Evolutionary conservation across 2,797 vertebrate species (phyloP).

Genomic region (Hippoglossus hippoglossus): DNA sequence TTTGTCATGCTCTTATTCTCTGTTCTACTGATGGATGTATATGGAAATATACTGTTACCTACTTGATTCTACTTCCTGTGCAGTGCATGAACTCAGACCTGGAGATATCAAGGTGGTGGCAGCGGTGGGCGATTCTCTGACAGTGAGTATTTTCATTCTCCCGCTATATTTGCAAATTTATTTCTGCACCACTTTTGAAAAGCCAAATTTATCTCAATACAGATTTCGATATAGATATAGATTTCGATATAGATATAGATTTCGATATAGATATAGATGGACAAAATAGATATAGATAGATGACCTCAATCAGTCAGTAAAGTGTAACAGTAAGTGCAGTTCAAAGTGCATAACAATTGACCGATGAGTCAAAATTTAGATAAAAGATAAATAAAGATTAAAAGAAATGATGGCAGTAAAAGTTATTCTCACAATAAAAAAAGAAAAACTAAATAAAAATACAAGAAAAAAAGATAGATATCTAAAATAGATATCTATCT

Average conservation of each 20-base stretch:
- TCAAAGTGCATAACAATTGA: too few relatives aligned
- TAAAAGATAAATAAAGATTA: too few relatives aligned
- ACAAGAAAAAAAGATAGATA: too few relatives aligned
- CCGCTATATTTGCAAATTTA: not conserved
- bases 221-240: not conserved
- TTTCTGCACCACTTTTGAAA: not conserved
- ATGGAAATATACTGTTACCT: conserved; percentile 2
- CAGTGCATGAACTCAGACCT: conserved; percentile 91
- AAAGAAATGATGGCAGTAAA: too few relatives aligned
- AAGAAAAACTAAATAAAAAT: too few relatives aligned
- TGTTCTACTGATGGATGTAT: not conserved
- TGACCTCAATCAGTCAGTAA: too few relatives aligned
- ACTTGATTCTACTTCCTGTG: conserved; percentile 34
- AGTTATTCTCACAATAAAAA: too few relatives aligned
- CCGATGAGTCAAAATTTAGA: too few relatives aligned
- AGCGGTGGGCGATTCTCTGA: conserved; percentile 94
- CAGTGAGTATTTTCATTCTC: conserved; percentile 81
- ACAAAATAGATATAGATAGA: too few relatives aligned
- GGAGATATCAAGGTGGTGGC: conserved; percentile 92
- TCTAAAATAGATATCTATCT: too few relatives aligned
- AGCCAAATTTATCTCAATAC: not conserved
- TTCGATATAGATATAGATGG: not conserved
- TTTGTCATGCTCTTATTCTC: not conserved
- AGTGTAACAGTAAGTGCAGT: too few relatives aligned
- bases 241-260: not conserved